Base-by-base conservation (phyloP, 2,888 invertebrate genomes). In the Netelia inedita region DNA sequence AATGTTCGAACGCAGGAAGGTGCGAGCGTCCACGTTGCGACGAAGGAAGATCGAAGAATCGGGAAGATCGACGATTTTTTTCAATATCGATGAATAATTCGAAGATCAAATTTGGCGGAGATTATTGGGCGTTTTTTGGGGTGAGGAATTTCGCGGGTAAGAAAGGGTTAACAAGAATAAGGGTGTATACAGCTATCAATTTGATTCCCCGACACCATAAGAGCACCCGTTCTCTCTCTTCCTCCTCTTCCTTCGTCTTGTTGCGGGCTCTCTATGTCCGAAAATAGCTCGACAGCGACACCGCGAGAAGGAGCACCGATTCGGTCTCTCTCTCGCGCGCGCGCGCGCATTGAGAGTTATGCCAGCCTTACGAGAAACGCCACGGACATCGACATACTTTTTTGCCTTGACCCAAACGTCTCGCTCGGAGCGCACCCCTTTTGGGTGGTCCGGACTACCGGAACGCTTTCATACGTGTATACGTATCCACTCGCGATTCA, bases 311-410 rank as follows among this genome's bases (percentile, higher is more conserved):
- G 10, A 35, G n/a, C 65, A 72, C 72, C 46, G 41, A 41, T 72
- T 43, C 16, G 65, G 53, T 55, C 5, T 16, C 16, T 79, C n/a
- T n/a, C n/a, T n/a, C n/a, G n/a, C n/a, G n/a, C n/a, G n/a, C n/a
- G n/a, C 41, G 61, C 1, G 50, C 72, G 66, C 79, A 65, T 11
- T 63, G 59, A 55, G 82, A 85, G 85, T 85, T 85, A 85, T 82
- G 85, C 85, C 82, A 82, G 82, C 88, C 88, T 89, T 88, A 88
- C 86, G 87, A 88, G 89, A 85, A 84, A 76, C 82, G 83, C 76
- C 80, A 74, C 80, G 69, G 72, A 80, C 87, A 85, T 86, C 85
- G 86, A 87, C 83, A 86, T 83, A 83, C 80, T 85, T 85, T 85
- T 85, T 86, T 85, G 82, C 85, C 53, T 35, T 73, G 82, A 80